Base-by-base conservation (phyloP, 2,888 invertebrate species). In the Drosophila peninsularis region DNA sequence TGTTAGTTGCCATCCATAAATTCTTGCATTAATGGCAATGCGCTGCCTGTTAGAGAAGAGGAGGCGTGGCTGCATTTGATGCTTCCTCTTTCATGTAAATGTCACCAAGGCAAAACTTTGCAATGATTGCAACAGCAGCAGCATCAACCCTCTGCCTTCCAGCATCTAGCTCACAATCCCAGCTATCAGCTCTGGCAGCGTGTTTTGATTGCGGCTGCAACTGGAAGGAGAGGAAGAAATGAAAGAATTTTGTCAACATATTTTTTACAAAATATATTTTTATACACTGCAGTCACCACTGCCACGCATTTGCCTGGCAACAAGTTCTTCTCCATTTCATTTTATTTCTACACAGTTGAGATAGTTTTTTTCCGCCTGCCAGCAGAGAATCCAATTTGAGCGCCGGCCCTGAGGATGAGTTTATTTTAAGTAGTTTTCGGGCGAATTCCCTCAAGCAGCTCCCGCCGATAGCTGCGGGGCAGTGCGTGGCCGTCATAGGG, bases 1-100 rank as follows among this genome's bases (percentile, higher is more conserved):
- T 81, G 87, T 71, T 84, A 83, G 86, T 80, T 86, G 81, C 67
- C 76, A 86, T 79, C 88, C 75, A 84, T 84, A 84, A 84, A 84
- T 87, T 84, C 82, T 56, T 68, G 85, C 88, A 87, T 84, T 84
- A 84, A 84, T 84, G 80, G 80, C 73, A 71, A 58, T 61, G 78
- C 70, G 78, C 62, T 50, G 87, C 67, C 64, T 57, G 63, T 66
- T 55, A 34, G 57, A 57, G 36, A 34, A 52, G 75, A 52, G 41
- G 71, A 49, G 75, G 71, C 66, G 63, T 72, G 64, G 78, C 72
- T 84, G 78, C 80, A 72, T 78, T 77, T 80, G 88, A 80, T 80
- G 78, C 78, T 71, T 80, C 75, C 79, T 64, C 67, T 80, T 80
- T 77, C 75, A 77, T 80, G 79, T 80, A 77, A 75, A 82, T 85